A percentile compares a stretch with the other conserved stretches of the same genome.
phyloP scores from a whole-genome alignment of 2,888 invertebrate species.

The Hypercompe scribonia region DNA sequence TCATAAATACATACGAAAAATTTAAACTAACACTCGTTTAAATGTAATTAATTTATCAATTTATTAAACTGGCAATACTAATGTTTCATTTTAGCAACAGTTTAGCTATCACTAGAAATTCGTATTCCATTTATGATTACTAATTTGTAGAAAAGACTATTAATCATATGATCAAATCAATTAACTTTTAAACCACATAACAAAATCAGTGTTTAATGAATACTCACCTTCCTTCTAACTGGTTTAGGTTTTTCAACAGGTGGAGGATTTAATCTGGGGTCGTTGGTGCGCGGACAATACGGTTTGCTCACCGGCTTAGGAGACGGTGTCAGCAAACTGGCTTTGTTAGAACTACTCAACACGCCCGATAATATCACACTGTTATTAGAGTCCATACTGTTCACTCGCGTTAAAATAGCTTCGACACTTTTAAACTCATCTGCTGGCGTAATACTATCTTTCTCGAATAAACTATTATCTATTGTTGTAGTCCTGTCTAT shows the following conservation, averaged over 20 bases:
- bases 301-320: conserved; percentile 61
- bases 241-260: conserved; percentile 82
- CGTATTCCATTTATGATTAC: background rate
- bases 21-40: background rate
- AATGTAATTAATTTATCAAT: background rate
- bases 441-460: conserved; percentile 72
- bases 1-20: background rate
- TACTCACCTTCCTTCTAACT: conserved; percentile 83
- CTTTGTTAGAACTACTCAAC: conserved; percentile 68
- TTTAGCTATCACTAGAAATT: no score
- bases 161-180: no score
- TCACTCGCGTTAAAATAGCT: conserved; percentile 83
- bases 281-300: conserved; percentile 64
- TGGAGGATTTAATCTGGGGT: conserved; percentile 82
- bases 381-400: conserved; percentile 84
- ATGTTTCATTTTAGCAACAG: background rate
- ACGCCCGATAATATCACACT: conserved; percentile 83
- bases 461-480: conserved; percentile 79
- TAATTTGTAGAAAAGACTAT: background rate
- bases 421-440: conserved; percentile 82
- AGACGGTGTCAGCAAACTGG: conserved; percentile 54
- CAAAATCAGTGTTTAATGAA: background rate
- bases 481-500: conserved; percentile 84
- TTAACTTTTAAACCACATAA: no score
- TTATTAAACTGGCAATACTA: background rate